Percentiles rank a stretch among this genome's conserved stretches.
Evolutionary conservation across 2,113 vertebrate genomes (phyloP).

Genomic region (Oryzias curvinotus): DNA sequence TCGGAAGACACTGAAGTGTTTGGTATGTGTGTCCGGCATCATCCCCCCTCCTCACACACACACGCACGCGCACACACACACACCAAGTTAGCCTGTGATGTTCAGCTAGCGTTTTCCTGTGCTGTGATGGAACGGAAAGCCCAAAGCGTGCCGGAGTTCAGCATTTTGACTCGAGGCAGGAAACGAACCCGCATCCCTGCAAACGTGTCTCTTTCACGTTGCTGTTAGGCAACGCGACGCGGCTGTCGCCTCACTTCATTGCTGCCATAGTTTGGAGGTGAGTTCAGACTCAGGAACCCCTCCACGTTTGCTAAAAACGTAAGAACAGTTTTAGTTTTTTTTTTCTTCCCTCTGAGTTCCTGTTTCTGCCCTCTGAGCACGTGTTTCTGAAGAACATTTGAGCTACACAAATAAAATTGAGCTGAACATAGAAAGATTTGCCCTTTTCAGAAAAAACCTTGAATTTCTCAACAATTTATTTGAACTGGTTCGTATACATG

Average conservation of each 20-base stretch:
- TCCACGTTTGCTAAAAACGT: too few relatives aligned
- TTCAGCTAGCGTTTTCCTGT: slow-evolving; percentile 33
- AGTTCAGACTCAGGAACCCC: slow-evolving; percentile 9
- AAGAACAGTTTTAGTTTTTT: too few relatives aligned
- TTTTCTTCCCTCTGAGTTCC: too few relatives aligned
- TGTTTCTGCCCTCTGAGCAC: too few relatives aligned
- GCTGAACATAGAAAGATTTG: too few relatives aligned
- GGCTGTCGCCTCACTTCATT: slow-evolving; percentile 25
- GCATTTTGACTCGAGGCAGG: neutral
- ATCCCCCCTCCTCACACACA: neutral
- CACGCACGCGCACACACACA: slow-evolving; percentile 14
- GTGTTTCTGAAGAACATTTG: too few relatives aligned
- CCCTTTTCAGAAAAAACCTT: too few relatives aligned
- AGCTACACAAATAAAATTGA: too few relatives aligned
- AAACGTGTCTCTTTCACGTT: slow-evolving; percentile 26
- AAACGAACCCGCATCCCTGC: neutral
- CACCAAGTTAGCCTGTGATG: slow-evolving; percentile 44
- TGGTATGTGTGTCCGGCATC: slow-evolving; percentile 70
- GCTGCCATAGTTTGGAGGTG: slow-evolving; percentile 24
- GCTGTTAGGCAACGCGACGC: neutral
- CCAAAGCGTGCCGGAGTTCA: too few relatives aligned
- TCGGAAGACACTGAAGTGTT: slow-evolving; percentile 72
- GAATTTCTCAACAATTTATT: too few relatives aligned
- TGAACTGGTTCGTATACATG: too few relatives aligned
- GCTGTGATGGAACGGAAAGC: neutral